Base-by-base conservation (phyloP, 2,888 invertebrate genomes). In the Lamellibrachia satsuma region DNA sequence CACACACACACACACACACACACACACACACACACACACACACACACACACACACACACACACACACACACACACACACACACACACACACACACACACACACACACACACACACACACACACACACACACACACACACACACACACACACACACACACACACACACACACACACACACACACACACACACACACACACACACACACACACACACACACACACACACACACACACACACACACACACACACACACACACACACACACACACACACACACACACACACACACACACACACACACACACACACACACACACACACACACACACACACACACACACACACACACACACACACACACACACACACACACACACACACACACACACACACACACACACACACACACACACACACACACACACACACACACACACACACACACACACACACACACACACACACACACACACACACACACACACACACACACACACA, bases 81-180 rank as follows among this genome's bases (percentile, higher is more conserved):
- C n/a, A n/a, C n/a, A n/a, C n/a, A n/a, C n/a, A n/a, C n/a, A n/a
- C n/a, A n/a, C n/a, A n/a, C n/a, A n/a, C n/a, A n/a, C n/a, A n/a
- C n/a, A n/a, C n/a, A 90, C 22, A 90, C 22, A 15, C 90, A 90
- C 90, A 90, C 90, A 90, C 90, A 90, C 90, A 90, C 90, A 90
- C 90, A 90, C 90, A 90, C 90, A 90, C 90, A 90, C 90, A 90
- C 90, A 90, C 90, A 90, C 90, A 90, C 90, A 90, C 90, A 90
- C 90, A 90, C 90, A 90, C 90, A 90, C 90, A 90, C 90, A 90
- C 90, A 90, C 90, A 90, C 90, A 90, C 90, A 90, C 90, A 90
- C 90, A 90, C 90, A 90, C 90, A 90, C 90, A 90, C 90, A 90
- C 90, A 90, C 90, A 90, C 90, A 90, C 90, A 90, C 90, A 90